Percentiles rank a stretch among this genome's conserved stretches.
phyloP scores from a whole-genome alignment of 1,140 invertebrate species.

The Nilaparvata lugens region DNA sequence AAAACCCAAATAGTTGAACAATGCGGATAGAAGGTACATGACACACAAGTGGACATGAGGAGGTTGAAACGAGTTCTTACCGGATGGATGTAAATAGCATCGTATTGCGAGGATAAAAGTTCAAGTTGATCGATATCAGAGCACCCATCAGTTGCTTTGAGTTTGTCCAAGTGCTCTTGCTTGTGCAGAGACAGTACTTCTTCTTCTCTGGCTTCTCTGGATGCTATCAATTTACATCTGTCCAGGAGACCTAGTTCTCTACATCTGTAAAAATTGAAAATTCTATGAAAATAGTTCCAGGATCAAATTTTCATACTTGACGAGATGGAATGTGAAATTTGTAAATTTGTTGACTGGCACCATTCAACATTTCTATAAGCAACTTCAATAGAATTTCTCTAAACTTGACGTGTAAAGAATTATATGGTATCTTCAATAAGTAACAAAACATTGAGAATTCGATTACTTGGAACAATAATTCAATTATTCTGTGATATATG shows the following conservation, averaged over 20 bases:
- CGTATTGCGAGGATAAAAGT: slow-evolving; percentile 64
- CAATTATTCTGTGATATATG: no score
- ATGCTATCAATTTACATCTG: slow-evolving; percentile 49
- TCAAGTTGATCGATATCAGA: slow-evolving; percentile 52
- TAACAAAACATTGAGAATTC: no score
- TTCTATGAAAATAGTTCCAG: background rate
- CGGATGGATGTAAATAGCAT: slow-evolving; percentile 78
- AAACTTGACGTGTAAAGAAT: no score
- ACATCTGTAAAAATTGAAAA: slow-evolving; percentile 44
- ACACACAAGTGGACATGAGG: no score
- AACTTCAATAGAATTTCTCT: no score
- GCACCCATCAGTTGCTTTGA: slow-evolving; percentile 51
- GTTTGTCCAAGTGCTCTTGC: slow-evolving; percentile 48
- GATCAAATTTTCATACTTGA: no score
- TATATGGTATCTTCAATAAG: no score
- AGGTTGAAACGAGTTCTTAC: slow-evolving; percentile 40
- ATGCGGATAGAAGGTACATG: background rate
- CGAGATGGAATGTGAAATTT: no score
- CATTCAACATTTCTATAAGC: no score
- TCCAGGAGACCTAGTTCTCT: slow-evolving; percentile 58
- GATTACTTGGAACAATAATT: no score
- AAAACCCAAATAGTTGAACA: no score
- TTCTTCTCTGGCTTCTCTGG: slow-evolving; percentile 55
- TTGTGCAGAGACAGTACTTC: slow-evolving; percentile 61
- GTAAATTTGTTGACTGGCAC: no score